These are phyloP conservation scores for Ophiodon elongatus DNA, from an alignment of 2,113 vertebrate genomes.

Conservation along the genomic window DNA sequence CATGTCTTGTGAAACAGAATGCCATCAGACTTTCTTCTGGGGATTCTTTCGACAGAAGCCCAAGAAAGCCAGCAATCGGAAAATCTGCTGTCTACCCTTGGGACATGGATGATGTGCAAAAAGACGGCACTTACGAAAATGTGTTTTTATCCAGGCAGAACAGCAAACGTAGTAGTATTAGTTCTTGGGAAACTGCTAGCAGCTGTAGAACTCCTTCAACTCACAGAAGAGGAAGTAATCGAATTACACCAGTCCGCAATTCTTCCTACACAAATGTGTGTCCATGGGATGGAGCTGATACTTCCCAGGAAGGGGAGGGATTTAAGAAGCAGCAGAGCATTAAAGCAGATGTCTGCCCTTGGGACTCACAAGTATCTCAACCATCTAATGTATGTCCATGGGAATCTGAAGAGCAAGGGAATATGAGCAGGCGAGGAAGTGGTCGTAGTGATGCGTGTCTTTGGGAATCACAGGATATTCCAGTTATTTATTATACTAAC, in stretches of 20 bases:
- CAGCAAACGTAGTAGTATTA: constrained; percentile 72
- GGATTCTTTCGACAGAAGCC: constrained; percentile 79
- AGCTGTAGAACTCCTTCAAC: constrained; percentile 80
- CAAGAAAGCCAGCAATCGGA: constrained; percentile 64
- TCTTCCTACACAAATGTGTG: constrained; percentile 73
- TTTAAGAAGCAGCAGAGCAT: constrained; percentile 58
- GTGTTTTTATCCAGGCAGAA: constrained; percentile 75
- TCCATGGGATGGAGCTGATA: constrained; percentile 75
- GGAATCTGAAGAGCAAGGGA: constrained; percentile 68
- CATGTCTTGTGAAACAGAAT: constrained; percentile 82
- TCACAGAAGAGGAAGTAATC: constrained; percentile 73
- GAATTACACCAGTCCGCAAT: constrained; percentile 59
- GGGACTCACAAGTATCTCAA: constrained; percentile 49
- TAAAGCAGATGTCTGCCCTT: constrained; percentile 74
- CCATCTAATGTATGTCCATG: constrained; percentile 63
- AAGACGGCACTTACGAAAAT: constrained; percentile 71
- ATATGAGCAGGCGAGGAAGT: constrained; percentile 47
- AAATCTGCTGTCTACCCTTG: constrained; percentile 71
- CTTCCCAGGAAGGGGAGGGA: constrained; percentile 50
- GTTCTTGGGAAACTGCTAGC: constrained; percentile 74
- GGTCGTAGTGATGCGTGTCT: constrained; percentile 37
- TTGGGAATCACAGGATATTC: constrained; percentile 60
- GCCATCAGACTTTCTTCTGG: constrained; percentile 78
- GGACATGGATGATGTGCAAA: constrained; percentile 73
- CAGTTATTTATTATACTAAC: constrained; percentile 23